phyloP scores from a whole-genome alignment of 2,888 invertebrate genomes.

The Macrostomum cliftonense region DNA sequence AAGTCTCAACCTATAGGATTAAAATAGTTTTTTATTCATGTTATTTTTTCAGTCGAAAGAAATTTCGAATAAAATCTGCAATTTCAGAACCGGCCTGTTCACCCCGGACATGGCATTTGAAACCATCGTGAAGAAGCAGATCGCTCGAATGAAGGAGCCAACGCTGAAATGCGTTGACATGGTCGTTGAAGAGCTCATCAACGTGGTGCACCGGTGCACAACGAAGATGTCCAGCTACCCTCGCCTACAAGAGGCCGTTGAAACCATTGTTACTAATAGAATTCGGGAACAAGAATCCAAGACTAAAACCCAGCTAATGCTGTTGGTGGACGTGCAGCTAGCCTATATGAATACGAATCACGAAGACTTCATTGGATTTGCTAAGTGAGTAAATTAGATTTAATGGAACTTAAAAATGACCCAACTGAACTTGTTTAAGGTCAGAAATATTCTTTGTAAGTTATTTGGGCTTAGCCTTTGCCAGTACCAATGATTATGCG shows the following conservation, averaged over 20 bases:
- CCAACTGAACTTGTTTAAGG: too few species aligned
- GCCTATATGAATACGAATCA: conserved; percentile 39
- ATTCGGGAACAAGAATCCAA: conserved; percentile 79
- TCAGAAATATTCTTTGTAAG: too few species aligned
- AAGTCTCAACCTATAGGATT: too few species aligned
- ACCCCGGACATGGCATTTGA: conserved; percentile 99
- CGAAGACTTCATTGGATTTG: conserved; percentile 51
- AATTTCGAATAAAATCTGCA: too few species aligned
- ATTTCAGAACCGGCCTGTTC: conserved; percentile 69
- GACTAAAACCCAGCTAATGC: conserved; percentile 81
- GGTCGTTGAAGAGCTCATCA: conserved; percentile 81
- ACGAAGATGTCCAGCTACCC: conserved; percentile 78
- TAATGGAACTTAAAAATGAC: too few species aligned
- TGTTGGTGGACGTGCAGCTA: conserved; percentile 52
- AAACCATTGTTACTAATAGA: conserved; percentile 81
- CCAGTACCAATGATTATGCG: too few species aligned
- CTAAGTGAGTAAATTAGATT: conserved; percentile 52
- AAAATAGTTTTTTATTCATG: too few species aligned
- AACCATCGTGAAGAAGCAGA: conserved; percentile 97
- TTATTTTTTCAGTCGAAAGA: too few species aligned
- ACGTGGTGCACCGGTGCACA: conserved; percentile 82
- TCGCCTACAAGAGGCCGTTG: conserved; percentile 85
- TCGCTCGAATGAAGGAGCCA: conserved; percentile 82
- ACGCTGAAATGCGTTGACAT: conserved; percentile 93
- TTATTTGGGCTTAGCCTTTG: too few species aligned